Evolutionary conservation across 2,888 invertebrate species (phyloP).

Genomic region (Apomyelois bistriatella): DNA sequence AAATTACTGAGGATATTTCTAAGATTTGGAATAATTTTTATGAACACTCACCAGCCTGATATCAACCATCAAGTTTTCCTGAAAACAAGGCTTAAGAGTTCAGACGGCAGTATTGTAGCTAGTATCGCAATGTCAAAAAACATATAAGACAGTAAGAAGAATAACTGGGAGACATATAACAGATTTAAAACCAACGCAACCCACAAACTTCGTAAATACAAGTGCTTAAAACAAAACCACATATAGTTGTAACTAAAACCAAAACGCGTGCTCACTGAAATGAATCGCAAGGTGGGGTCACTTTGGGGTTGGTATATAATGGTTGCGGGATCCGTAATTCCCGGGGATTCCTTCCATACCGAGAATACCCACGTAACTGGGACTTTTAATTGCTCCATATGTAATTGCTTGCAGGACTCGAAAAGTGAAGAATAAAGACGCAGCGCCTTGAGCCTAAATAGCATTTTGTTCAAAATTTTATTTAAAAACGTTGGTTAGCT

Average conservation of each 20-base stretch:
- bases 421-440: constrained; percentile 1
- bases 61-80: no score
- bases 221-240: neutral
- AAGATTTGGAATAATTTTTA: no score
- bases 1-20: no score
- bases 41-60: no score
- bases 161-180: no score
- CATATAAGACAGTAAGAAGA: no score
- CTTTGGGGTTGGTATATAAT: constrained; percentile 32
- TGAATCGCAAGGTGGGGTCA: constrained; percentile 30
- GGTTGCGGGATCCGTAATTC: constrained; percentile 32
- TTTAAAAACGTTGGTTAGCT: no score
- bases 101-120: no score
- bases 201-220: neutral
- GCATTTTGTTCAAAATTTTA: no score
- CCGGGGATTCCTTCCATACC: constrained; percentile 22
- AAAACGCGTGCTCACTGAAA: constrained; percentile 17
- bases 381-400: constrained; percentile 52
- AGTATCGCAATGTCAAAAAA: no score
- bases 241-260: constrained; percentile 8
- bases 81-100: no score
- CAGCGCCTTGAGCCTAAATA: neutral
- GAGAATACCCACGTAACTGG: constrained; percentile 26
- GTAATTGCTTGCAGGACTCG: constrained; percentile 38
- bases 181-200: neutral